phyloP scores from a whole-genome alignment of 2,888 invertebrate species.

The Smittia sp. region DNA sequence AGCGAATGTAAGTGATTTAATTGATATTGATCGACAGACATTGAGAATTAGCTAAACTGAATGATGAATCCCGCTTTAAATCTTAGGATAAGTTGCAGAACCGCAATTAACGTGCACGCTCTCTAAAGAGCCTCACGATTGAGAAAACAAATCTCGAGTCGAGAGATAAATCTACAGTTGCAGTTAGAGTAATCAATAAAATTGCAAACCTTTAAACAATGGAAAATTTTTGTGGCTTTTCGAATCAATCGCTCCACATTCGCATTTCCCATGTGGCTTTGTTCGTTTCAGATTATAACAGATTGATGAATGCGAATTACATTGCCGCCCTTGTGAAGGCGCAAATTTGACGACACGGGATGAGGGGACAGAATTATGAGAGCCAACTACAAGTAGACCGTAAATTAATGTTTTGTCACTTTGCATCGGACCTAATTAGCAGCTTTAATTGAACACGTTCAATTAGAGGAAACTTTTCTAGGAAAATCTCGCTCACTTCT shows the following conservation, averaged over 20 bases:
- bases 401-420: too few species aligned
- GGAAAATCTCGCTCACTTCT: not conserved
- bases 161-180: not conserved
- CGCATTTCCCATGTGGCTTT: not conserved
- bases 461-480: too few species aligned
- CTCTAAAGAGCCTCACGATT: not conserved
- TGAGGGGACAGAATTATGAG: too few species aligned
- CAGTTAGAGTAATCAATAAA: not conserved
- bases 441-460: too few species aligned
- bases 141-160: constrained; percentile 8
- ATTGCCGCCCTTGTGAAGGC: too few species aligned
- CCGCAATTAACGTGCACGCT: not conserved
- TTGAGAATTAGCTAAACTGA: not conserved
- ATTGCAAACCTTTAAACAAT: not conserved
- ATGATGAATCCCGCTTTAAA: too few species aligned
- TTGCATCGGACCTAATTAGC: too few species aligned
- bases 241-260: too few species aligned
- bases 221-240: constrained; percentile 1
- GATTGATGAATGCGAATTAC: not conserved
- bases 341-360: too few species aligned
- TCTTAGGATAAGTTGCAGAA: too few species aligned
- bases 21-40: not conserved
- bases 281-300: not conserved
- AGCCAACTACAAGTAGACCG: too few species aligned
- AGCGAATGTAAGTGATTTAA: not conserved